Percentiles rank a stretch among this genome's conserved stretches.
Conservation (phyloP, 2,888 invertebrate species). For the Brenthis hecate region DNA sequence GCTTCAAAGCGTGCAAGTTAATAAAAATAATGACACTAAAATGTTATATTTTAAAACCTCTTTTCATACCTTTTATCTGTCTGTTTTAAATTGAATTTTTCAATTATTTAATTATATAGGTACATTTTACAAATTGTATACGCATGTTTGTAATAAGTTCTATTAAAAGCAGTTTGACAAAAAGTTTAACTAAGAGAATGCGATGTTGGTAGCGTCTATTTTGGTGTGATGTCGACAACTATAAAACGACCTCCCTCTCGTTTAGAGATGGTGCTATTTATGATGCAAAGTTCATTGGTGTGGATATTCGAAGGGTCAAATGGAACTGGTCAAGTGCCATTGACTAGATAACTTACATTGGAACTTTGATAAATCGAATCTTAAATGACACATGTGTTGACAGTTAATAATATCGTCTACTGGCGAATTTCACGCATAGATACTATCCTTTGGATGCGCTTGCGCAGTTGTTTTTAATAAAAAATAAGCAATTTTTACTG, state of each 20-base stretch:
- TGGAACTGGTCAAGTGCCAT: slow-evolving; percentile 57
- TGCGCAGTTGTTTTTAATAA: background rate
- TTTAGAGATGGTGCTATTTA: slow-evolving; percentile 40
- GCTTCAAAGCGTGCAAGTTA: no score
- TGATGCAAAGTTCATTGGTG: slow-evolving; percentile 40
- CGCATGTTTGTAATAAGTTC: background rate
- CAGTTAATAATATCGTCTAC: slow-evolving; percentile 7
- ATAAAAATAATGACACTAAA: no score
- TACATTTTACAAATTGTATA: no score
- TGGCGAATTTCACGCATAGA: background rate
- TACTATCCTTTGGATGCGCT: background rate
- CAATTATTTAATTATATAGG: no score
- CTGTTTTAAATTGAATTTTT: no score
- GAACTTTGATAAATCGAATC: slow-evolving; percentile 12
- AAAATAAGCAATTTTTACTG: no score
- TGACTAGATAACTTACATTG: slow-evolving; percentile 55
- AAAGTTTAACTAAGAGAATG: slow-evolving; percentile 45
- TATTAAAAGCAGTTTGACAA: slow-evolving; percentile 13
- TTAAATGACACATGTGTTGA: background rate
- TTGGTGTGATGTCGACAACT: slow-evolving; percentile 62
- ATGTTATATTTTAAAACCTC: no score
- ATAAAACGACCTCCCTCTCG: slow-evolving; percentile 46
- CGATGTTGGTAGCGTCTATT: slow-evolving; percentile 63
- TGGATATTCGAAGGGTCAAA: slow-evolving; percentile 48
- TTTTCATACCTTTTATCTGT: no score